Conservation (phyloP, 2,888 invertebrate genomes). For the Dione juno region DNA sequence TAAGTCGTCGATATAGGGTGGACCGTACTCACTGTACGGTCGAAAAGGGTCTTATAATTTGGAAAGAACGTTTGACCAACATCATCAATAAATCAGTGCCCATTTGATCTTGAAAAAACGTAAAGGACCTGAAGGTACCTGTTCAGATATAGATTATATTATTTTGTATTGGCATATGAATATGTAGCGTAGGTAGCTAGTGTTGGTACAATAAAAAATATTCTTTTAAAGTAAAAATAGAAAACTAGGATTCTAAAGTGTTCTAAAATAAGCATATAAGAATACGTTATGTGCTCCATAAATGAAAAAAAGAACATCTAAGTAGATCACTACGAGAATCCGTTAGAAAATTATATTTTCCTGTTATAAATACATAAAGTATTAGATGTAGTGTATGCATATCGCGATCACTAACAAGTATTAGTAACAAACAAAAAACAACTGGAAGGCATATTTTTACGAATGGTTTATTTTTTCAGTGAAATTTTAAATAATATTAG, state of each 20-base stretch:
- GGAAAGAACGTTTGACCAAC: slow-evolving; percentile 39
- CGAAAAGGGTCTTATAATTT: slow-evolving; percentile 41
- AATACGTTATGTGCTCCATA: neutral
- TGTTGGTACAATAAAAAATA: too few species aligned
- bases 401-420: neutral
- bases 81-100: slow-evolving; percentile 44
- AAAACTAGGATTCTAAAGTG: neutral
- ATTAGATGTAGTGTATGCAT: neutral
- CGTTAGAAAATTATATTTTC: neutral
- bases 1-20: slow-evolving; percentile 23
- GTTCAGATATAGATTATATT: slow-evolving; percentile 23
- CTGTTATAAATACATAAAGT: neutral
- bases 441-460: too few species aligned
- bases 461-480: too few species aligned
- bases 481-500: too few species aligned
- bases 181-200: neutral
- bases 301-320: neutral
- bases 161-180: too few species aligned
- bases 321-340: too few species aligned
- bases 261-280: neutral
- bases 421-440: neutral
- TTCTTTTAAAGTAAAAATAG: neutral
- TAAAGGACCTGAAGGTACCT: slow-evolving; percentile 32
- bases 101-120: slow-evolving; percentile 33
- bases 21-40: slow-evolving; percentile 29